Percentiles rank a stretch among this genome's conserved stretches.
Conservation (phyloP, 2,113 vertebrate genomes). For the Ciconia maguari region DNA sequence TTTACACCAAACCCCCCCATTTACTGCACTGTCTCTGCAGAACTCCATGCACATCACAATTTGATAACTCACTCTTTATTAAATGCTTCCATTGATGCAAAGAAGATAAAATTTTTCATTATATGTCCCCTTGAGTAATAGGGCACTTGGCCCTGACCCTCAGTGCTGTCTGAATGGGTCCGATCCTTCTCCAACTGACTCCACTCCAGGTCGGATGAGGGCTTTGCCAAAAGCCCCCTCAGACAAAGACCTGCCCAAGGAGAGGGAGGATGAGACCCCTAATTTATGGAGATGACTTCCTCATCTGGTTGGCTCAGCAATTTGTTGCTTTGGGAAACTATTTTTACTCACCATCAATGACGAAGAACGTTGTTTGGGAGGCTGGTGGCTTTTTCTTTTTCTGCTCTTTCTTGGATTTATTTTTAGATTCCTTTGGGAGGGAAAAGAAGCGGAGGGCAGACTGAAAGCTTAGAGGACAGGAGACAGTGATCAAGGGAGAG, state of each 20-base stretch:
- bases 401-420: conserved; percentile 30
- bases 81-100: neutral
- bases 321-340: conserved; percentile 39
- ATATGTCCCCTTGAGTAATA: neutral
- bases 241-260: neutral
- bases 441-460: neutral
- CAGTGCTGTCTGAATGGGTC: neutral
- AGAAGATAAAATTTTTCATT: neutral
- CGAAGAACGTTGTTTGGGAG: conserved; percentile 30
- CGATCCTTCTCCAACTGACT: neutral
- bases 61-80: neutral
- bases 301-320: conserved; percentile 16
- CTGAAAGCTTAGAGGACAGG: conserved; percentile 1
- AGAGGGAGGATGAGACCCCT: neutral
- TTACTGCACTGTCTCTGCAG: neutral
- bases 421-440: conserved; percentile 42
- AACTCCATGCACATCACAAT: neutral
- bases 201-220: neutral
- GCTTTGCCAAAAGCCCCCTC: neutral
- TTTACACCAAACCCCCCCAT: neutral
- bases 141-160: neutral
- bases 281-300: neutral
- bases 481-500: neutral
- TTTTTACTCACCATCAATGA: conserved; percentile 43
- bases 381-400: conserved; percentile 35